phyloP scores from a whole-genome alignment of 2,113 vertebrate species.

The Chaetodon trifascialis region DNA sequence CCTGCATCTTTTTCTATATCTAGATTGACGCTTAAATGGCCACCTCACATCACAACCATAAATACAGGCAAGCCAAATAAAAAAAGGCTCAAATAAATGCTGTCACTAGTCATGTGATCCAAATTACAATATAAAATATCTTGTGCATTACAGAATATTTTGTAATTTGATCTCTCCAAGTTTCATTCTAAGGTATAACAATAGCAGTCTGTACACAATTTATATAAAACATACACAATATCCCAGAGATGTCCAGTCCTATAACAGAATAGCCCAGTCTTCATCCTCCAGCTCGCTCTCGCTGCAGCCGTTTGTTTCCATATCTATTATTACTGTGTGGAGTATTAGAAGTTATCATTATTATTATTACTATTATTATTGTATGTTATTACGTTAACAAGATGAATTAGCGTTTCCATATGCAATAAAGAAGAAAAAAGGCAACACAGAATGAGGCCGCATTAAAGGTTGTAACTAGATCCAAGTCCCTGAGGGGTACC shows the following conservation, averaged over 20 bases:
- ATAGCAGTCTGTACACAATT: slow-evolving; percentile 79
- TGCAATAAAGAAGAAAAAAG: slow-evolving; percentile 79
- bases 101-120: slow-evolving; percentile 72
- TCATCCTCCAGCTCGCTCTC: slow-evolving; percentile 50
- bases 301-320: slow-evolving; percentile 51
- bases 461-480: slow-evolving; percentile 76
- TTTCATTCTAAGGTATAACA: slow-evolving; percentile 78
- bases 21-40: slow-evolving; percentile 70
- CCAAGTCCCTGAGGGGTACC: slow-evolving; percentile 79
- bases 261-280: slow-evolving; percentile 71
- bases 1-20: slow-evolving; percentile 48
- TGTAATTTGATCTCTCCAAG: slow-evolving; percentile 73
- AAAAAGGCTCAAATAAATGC: slow-evolving; percentile 75
- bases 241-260: slow-evolving; percentile 79
- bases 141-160: slow-evolving; percentile 83
- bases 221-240: slow-evolving; percentile 79
- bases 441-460: slow-evolving; percentile 82
- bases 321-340: slow-evolving; percentile 79
- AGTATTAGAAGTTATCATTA: slow-evolving; percentile 72
- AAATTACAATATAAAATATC: slow-evolving; percentile 81
- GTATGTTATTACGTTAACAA: slow-evolving; percentile 77
- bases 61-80: slow-evolving; percentile 77
- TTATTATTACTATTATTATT: slow-evolving; percentile 68
- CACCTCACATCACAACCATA: slow-evolving; percentile 78
- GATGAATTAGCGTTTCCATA: slow-evolving; percentile 78